phyloP scores from a whole-genome alignment of 2,797 vertebrate species.

The Fratercula arctica region DNA sequence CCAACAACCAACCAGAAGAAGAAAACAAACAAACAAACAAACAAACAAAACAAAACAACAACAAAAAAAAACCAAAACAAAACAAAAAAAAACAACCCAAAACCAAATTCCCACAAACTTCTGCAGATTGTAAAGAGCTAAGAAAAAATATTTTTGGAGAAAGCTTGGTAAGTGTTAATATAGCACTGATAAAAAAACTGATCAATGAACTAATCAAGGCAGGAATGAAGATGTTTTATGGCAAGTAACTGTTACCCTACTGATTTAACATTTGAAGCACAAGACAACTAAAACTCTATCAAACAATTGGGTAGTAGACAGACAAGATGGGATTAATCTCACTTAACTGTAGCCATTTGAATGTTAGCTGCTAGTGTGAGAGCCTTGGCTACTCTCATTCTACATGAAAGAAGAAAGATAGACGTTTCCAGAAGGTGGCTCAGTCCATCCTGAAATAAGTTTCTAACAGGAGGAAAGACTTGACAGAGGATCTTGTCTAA shows the following conservation, averaged over 20 bases:
- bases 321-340: neutral
- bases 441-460: conserved; percentile 49
- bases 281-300: conserved; percentile 30
- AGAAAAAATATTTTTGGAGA: neutral
- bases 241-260: neutral
- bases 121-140: neutral
- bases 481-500: neutral
- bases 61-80: neutral
- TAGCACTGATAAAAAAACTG: neutral
- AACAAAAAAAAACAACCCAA: too few species aligned
- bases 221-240: neutral
- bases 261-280: neutral
- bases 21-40: neutral
- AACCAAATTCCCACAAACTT: neutral
- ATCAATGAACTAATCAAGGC: neutral
- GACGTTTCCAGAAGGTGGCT: neutral
- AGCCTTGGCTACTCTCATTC: neutral
- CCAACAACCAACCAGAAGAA: too few species aligned
- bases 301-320: conserved; percentile 25
- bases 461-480: conserved; percentile 23
- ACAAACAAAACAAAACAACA: too few species aligned
- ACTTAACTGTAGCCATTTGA: neutral
- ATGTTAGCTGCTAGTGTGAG: neutral
- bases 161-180: neutral
- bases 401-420: neutral